These are phyloP conservation scores for Sciurus carolinensis DNA, from an alignment of 2,797 vertebrate species.

Conservation along the genomic window DNA sequence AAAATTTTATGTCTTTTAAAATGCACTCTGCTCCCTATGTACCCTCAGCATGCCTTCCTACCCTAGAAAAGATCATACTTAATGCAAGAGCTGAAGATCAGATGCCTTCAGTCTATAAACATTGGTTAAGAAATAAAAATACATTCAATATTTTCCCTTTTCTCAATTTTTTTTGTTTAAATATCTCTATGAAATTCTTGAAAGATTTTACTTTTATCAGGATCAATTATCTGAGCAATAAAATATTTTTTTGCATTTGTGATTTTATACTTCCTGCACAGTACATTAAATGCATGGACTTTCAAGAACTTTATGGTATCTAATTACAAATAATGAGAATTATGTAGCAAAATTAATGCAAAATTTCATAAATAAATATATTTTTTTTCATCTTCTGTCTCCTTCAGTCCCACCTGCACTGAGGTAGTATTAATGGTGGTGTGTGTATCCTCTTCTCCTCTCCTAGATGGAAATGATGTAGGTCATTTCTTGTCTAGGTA, in stretches of 20 bases:
- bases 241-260: constrained; percentile 10
- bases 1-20: constrained; percentile 34
- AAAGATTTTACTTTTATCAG: neutral
- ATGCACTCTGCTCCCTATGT: neutral
- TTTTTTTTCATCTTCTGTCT: neutral
- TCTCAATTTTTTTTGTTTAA: neutral
- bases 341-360: neutral
- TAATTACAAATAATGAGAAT: neutral
- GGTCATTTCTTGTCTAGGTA: neutral
- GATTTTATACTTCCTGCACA: neutral
- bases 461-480: neutral
- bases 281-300: neutral
- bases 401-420: neutral
- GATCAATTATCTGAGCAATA: neutral
- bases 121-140: neutral
- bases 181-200: neutral
- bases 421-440: neutral
- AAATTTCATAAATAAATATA: neutral
- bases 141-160: neutral
- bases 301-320: neutral
- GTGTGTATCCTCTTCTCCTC: neutral
- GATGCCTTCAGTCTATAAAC: neutral
- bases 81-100: constrained; percentile 20
- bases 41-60: neutral
- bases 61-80: constrained; percentile 31